Evolutionary conservation across 2,888 invertebrate genomes (phyloP).

Genomic region (Neocrepidodera transversa): DNA sequence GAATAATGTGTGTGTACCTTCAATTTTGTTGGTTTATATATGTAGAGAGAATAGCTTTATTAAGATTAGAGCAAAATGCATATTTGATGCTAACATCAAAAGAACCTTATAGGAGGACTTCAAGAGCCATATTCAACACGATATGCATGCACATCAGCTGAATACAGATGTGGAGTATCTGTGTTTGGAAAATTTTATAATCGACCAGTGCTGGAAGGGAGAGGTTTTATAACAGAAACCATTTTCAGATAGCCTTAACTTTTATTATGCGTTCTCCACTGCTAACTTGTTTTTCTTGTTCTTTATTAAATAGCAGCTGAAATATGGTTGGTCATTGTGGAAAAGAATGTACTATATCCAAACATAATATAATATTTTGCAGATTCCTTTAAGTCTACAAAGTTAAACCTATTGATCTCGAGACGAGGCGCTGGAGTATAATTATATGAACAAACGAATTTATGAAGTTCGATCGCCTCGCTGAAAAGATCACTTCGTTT

Average conservation of each 20-base stretch:
- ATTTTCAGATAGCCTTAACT: neutral
- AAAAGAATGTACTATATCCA: no score
- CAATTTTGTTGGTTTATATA: neutral
- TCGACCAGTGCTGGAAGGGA: neutral
- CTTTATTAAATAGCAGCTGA: no score
- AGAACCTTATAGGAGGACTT: neutral
- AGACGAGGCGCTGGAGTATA: no score
- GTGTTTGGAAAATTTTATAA: conserved; percentile 1
- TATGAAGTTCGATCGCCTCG: no score
- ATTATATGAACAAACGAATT: no score
- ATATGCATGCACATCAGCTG: neutral
- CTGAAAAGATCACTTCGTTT: no score
- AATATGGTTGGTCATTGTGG: no score
- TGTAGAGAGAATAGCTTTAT: neutral
- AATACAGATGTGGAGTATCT: neutral
- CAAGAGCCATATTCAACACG: neutral
- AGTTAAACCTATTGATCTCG: no score
- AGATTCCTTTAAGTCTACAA: no score
- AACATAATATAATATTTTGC: no score
- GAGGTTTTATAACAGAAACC: neutral
- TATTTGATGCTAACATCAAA: neutral
- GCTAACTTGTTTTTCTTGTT: no score
- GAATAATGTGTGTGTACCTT: neutral
- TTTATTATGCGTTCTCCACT: no score
- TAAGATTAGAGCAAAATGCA: neutral